Evolutionary conservation across 2,797 vertebrate species (phyloP).

Genomic region (Oceanodroma leucorhoa): DNA sequence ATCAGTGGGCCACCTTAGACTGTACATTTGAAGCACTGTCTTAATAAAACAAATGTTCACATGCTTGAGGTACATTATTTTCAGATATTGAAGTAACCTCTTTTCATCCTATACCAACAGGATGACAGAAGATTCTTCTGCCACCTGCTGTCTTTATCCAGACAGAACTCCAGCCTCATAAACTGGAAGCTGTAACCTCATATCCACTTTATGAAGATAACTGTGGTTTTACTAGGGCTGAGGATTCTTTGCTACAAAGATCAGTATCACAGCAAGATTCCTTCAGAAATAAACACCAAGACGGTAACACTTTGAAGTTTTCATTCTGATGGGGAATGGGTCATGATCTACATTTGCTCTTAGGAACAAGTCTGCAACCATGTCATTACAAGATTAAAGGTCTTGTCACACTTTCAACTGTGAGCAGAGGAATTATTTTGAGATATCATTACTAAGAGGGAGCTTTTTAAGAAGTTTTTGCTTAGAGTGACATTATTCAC

Average conservation of each 20-base stretch:
- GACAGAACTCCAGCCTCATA: not conserved
- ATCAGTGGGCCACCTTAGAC: not conserved
- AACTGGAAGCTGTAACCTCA: not conserved
- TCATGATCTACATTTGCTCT: not conserved
- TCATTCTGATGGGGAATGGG: not conserved
- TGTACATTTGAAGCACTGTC: not conserved
- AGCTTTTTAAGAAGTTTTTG: not conserved
- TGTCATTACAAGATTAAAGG: not conserved
- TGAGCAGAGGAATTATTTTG: not conserved
- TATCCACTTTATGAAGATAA: not conserved
- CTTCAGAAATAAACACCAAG: not conserved
- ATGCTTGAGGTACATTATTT: not conserved
- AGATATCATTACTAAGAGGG: not conserved
- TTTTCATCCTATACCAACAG: not conserved
- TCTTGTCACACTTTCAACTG: not conserved
- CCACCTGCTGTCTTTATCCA: not conserved
- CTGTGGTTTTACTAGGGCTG: not conserved
- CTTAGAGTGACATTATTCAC: not conserved
- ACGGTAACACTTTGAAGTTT: not conserved
- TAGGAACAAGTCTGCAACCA: not conserved
- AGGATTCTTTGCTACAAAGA: not conserved
- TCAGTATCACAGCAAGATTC: not conserved
- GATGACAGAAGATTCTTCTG: not conserved
- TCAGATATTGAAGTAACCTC: not conserved
- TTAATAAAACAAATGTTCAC: not conserved